phyloP scores from a whole-genome alignment of 2,797 vertebrate species.

The Poecilia velifera region DNA sequence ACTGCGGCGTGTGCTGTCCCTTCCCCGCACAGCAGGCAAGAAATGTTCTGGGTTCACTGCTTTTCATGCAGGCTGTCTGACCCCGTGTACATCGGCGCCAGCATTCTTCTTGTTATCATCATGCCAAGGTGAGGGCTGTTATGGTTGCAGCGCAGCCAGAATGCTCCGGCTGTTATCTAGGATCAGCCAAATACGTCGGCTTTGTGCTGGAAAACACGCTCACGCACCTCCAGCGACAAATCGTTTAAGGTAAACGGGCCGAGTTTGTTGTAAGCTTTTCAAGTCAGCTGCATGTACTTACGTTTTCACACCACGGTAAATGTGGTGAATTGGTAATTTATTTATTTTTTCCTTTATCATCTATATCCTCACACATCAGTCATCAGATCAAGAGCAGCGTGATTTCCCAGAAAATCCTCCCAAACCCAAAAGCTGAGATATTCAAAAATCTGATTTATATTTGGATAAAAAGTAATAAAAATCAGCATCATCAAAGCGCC shows the following conservation, averaged over 20 bases:
- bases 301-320: background rate
- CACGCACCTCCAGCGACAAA: conserved; percentile 23
- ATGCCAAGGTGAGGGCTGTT: conserved; percentile 75
- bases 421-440: background rate
- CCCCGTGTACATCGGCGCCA: conserved; percentile 68
- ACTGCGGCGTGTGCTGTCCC: background rate
- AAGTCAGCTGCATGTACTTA: background rate
- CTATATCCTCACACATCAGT: background rate
- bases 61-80: conserved; percentile 61
- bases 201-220: conserved; percentile 37
- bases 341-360: background rate
- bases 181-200: conserved; percentile 54
- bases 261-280: background rate
- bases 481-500: background rate
- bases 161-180: conserved; percentile 63
- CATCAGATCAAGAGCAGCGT: background rate
- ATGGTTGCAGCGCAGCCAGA: conserved; percentile 67
- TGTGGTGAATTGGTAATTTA: background rate
- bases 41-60: conserved; percentile 56
- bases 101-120: conserved; percentile 72
- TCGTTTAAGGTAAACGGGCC: conserved; percentile 11
- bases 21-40: conserved; percentile 48
- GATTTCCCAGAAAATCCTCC: background rate
- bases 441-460: background rate
- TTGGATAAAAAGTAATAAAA: background rate